Evolutionary conservation across 2,797 vertebrate species (phyloP).

Genomic region (Crypturellus tataupa): DNA sequence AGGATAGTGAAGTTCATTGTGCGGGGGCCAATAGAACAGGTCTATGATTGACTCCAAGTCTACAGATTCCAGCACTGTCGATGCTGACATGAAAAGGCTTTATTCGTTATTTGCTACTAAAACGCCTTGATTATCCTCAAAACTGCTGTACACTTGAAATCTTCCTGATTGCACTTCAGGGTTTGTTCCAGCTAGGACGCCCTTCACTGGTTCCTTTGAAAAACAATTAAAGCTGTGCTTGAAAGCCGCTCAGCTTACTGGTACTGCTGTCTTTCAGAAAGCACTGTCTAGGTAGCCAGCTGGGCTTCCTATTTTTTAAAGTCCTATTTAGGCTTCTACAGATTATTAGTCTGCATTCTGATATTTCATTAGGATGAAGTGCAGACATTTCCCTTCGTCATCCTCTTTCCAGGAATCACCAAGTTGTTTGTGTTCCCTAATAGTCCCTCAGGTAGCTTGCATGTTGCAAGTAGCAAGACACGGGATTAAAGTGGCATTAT

Average conservation of each 20-base stretch:
- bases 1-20: not conserved
- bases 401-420: not conserved
- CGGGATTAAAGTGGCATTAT: not conserved
- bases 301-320: conserved; percentile 62
- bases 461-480: not conserved
- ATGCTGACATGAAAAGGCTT: not conserved
- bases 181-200: conserved; percentile 16
- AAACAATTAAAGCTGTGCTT: conserved; percentile 61
- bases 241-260: conserved; percentile 56
- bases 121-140: conserved; percentile 35
- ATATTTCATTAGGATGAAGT: conserved; percentile 14
- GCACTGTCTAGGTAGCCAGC: conserved; percentile 33
- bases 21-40: not conserved
- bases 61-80: not conserved
- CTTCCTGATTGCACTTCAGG: conserved; percentile 45
- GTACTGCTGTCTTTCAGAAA: conserved; percentile 54
- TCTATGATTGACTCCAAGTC: not conserved
- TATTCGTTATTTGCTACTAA: conserved; percentile 15
- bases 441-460: not conserved
- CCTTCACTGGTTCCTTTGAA: conserved; percentile 42
- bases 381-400: not conserved
- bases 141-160: conserved; percentile 47
- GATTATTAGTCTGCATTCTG: conserved; percentile 25
- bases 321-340: conserved; percentile 37
- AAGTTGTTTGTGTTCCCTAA: not conserved